Evolutionary conservation across 2,113 vertebrate species (phyloP), one percentile per base, ranked within the genome.

Genomic region (Cyprinodon variegatus): DNA sequence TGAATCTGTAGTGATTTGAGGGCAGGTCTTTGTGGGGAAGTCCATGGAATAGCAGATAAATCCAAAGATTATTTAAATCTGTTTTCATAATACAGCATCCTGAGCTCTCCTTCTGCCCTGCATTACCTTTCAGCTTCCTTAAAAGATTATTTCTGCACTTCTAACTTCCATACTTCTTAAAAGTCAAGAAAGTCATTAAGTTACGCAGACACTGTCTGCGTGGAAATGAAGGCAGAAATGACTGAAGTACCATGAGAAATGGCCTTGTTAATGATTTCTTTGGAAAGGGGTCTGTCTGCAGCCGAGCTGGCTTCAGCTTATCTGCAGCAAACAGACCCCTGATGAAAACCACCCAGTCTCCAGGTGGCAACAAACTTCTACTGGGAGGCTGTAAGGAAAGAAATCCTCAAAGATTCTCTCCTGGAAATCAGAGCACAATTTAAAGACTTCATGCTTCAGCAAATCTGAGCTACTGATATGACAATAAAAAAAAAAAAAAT

Each of bases 201-300:
- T 83, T 76, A 91, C 90, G 86, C 74, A 89, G 87, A 85, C 85
- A 72, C 66, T 72, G 80, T 81, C 76, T 74, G 64, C 70, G 70
- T 15, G 39, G 61, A 60, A 81, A 83, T 41, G 78, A 76, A 50
- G 72, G 86, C 69, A 77, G 81, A 72, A 88, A 89, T 83, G 59
- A 75, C 74, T 82, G 66, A 80, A 83, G 83, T 82, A 83, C 83
- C 84, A 85, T 76, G 84, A 88, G 84, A 92, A 91, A 90, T 84
- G 83, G 63, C 71, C 78, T 62, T 74, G 83, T 87, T 91, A 92
- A 91, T 90, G 86, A 92, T 85, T 89, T 85, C 77, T 86, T 85
- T 82, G 84, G 83, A 82, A 83, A 83, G 68, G 60, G 74, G 29
- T 78, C 48, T 70, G 60, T 86, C 76, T 85, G 78, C 82, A 48